Base-by-base conservation (phyloP, 2,888 invertebrate species). In the Digitonthophagus gazella region DNA sequence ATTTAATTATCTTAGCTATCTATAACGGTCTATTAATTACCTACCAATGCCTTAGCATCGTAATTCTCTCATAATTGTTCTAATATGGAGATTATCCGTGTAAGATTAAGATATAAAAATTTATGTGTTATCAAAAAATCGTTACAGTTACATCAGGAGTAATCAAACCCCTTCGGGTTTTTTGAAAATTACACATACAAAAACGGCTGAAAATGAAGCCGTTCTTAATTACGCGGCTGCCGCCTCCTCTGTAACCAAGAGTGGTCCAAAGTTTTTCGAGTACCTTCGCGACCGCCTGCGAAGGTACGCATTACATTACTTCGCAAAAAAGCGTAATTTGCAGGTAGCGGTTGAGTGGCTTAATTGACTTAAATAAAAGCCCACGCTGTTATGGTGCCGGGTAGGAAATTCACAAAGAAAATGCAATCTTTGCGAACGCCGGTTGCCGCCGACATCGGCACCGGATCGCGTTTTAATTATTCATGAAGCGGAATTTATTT, bases 241-340 rank as follows among this genome's bases (percentile, higher is more conserved):
- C 61, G 18, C 61, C 61, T 4, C 20, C 61, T 61, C 61, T 19
- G 61, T 15, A 61, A 61, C n/a, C 61, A 44, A 44, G 28, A 44
- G 28, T 44, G 28, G 28, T 2, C 28, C 28, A 44, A 44, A 44
- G 28, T 44, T 44, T 44, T 44, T 44, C 28, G 28, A 44, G 28
- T 44, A 44, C 61, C 20, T 18, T 61, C 61, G 20, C 61, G 61
- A 19, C 19, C 18, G 14, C 18, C 61, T n/a, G 19, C 11, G 61
- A 61, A 61, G 61, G 61, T 61, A 61, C 20, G 18, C 20, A 61
- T 61, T 61, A 61, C 18, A 20, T 16, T 61, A 61, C 61, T 18
- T 61, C 20, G 61, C 19, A 20, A 19, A 61, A 61, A 61, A 61
- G 20, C 20, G 61, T 61, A 61, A 61, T 61, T 61, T 61, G 61